Conservation (phyloP, 2,797 vertebrate genomes). For the Toxotes lorentzi region DNA sequence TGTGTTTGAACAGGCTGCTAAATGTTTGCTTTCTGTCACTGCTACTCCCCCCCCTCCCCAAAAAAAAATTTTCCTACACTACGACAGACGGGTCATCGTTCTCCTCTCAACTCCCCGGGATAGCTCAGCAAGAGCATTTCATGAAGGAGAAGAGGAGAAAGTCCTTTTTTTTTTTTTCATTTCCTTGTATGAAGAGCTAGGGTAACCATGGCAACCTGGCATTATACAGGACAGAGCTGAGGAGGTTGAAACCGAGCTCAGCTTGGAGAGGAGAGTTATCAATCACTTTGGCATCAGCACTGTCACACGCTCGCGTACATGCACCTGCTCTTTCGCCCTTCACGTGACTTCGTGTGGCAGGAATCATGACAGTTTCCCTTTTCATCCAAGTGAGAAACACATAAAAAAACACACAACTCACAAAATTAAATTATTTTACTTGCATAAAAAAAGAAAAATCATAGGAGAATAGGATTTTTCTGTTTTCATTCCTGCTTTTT, state of each 20-base stretch:
- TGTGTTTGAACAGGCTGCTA: slow-evolving; percentile 27
- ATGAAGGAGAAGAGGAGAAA: slow-evolving; percentile 41
- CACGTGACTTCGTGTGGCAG: slow-evolving; percentile 26
- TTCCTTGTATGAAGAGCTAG: slow-evolving; percentile 62
- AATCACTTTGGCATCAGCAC: slow-evolving; percentile 65
- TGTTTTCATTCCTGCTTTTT: neutral
- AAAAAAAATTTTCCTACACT: neutral
- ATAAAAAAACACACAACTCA: neutral
- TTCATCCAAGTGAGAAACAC: slow-evolving; percentile 26
- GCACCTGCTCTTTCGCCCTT: slow-evolving; percentile 41
- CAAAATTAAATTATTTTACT: neutral
- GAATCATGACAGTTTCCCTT: slow-evolving; percentile 44
- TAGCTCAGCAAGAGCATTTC: slow-evolving; percentile 30
- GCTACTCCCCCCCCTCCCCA: neutral
- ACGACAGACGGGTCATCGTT: slow-evolving; percentile 42
- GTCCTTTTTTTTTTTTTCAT: slow-evolving; percentile 12
- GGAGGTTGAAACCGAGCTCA: slow-evolving; percentile 65
- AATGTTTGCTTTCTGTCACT: slow-evolving; percentile 20
- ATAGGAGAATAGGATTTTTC: neutral
- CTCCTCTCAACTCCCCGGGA: slow-evolving; percentile 42
- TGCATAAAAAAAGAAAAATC: neutral
- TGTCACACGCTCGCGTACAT: slow-evolving; percentile 14
- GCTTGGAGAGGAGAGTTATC: slow-evolving; percentile 63
- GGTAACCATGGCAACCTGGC: slow-evolving; percentile 77
- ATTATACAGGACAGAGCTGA: slow-evolving; percentile 66